Conservation (phyloP, 2,888 invertebrate species). For the Cataglyphis albicans region DNA sequence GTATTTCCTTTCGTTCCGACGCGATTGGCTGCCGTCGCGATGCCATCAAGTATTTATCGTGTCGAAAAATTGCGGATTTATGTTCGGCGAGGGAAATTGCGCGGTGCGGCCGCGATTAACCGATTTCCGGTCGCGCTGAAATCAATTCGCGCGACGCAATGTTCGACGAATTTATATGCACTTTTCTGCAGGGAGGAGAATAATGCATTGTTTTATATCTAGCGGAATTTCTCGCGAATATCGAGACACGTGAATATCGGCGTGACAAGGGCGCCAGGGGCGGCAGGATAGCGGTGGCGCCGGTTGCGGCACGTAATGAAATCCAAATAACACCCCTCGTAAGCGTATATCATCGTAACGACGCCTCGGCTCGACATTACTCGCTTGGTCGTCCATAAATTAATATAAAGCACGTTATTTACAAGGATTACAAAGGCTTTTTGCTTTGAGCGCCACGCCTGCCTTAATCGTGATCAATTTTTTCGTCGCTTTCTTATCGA, state of each 20-base stretch:
- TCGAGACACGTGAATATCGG: slow-evolving; percentile 24
- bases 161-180: slow-evolving; percentile 20
- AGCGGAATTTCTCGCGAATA: slow-evolving; percentile 5
- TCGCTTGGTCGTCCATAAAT: slow-evolving; percentile 71
- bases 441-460: slow-evolving; percentile 38
- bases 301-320: slow-evolving; percentile 73
- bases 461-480: slow-evolving; percentile 30
- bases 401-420: slow-evolving; percentile 76
- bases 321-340: slow-evolving; percentile 77
- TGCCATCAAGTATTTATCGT: slow-evolving; percentile 47
- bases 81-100: slow-evolving; percentile 18
- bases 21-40: slow-evolving; percentile 17
- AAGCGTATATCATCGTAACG: slow-evolving; percentile 76
- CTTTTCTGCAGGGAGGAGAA: neutral
- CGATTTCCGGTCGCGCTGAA: slow-evolving; percentile 24
- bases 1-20: slow-evolving; percentile 35
- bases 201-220: slow-evolving; percentile 13
- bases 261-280: neutral
- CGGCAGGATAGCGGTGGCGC: slow-evolving; percentile 22
- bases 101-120: slow-evolving; percentile 39
- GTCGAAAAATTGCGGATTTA: slow-evolving; percentile 35
- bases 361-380: slow-evolving; percentile 66
- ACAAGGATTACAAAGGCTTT: slow-evolving; percentile 64
- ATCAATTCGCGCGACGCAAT: slow-evolving; percentile 19
- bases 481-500: slow-evolving; percentile 23